Evolutionary conservation across 2,113 vertebrate genomes (phyloP).

Genomic region (Platanista minor): DNA sequence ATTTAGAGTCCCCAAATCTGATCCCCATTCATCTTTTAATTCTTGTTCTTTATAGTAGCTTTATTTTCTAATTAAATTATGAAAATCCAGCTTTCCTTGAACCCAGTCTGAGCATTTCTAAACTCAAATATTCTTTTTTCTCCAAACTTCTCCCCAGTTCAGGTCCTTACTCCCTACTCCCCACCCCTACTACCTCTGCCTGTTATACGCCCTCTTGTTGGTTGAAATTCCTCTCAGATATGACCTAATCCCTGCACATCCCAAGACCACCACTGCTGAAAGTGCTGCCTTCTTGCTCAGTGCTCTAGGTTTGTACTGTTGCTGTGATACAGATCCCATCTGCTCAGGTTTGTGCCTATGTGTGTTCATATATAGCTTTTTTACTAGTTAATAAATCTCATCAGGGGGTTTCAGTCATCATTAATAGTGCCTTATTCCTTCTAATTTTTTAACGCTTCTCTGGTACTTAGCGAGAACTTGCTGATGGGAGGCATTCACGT

Average conservation of each 20-base stretch:
- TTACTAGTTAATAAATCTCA: not conserved
- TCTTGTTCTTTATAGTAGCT: not conserved
- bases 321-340: too few relatives aligned
- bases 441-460: not conserved
- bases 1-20: not conserved
- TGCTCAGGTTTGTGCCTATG: not conserved
- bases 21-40: slow-evolving; percentile 19
- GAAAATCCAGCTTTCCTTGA: not conserved
- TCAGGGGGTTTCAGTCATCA: not conserved
- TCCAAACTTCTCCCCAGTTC: not conserved
- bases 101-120: not conserved
- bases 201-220: not conserved
- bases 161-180: not conserved
- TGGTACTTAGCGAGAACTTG: not conserved
- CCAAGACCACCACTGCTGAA: not conserved
- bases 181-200: too few relatives aligned
- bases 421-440: not conserved
- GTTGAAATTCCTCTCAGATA: not conserved
- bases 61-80: slow-evolving; percentile 32
- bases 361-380: not conserved
- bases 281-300: not conserved
- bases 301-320: not conserved
- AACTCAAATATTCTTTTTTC: not conserved
- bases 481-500: not conserved
- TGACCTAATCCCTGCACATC: not conserved